Base-by-base conservation (phyloP, 2,113 vertebrate species). In the Daboia siamensis region DNA sequence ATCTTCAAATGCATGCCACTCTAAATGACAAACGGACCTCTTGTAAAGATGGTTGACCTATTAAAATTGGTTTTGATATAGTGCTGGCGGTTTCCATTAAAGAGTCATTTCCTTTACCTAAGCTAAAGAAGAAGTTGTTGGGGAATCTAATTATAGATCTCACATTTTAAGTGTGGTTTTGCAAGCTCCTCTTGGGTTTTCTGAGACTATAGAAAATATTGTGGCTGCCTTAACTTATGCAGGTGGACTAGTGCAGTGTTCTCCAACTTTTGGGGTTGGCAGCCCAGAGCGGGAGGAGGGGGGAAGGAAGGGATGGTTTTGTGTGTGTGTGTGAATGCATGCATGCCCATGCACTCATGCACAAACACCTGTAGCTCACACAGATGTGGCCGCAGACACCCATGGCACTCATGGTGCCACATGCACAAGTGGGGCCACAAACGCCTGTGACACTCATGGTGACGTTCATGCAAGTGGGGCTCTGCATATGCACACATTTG, bases 211-310 rank as follows among this genome's bases (percentile, higher is more conserved):
- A 89, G 90, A 93, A 90, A 93, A 24, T 15, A 39, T 87, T 51
- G 59, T 52, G 51, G 80, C 69, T 89, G 88, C 33, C 93, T 26
- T 89, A 93, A 92, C 5, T 1, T 89, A 91, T 90, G 92, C 93
- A 93, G 89, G 94, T 95, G 5, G 55, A 20, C 55, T 56, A 86
- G 7, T 7, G 39, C 48, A 51, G 9, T 0, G 8, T 51, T 51
- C 48, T 8, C 8, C 1, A 51, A 51, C 48, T 9, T 51, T 51
- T 51, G 48, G 48, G 48, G 48, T 51, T 51, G 48, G 48, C 9
- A 51, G 48, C 48, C 48, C 9, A 0, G 48, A 51, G 9, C 8
- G 48, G 48, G 9, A 51, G 48, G 48, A 51, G 48, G 1, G 8
- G 48, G 48, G 9, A 51, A 51, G 48, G 48, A 51, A 51, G 48